Percentiles rank a stretch among this genome's conserved stretches.
Conservation (phyloP, 2,797 vertebrate genomes). For the Hydrocynus forskahlii region DNA sequence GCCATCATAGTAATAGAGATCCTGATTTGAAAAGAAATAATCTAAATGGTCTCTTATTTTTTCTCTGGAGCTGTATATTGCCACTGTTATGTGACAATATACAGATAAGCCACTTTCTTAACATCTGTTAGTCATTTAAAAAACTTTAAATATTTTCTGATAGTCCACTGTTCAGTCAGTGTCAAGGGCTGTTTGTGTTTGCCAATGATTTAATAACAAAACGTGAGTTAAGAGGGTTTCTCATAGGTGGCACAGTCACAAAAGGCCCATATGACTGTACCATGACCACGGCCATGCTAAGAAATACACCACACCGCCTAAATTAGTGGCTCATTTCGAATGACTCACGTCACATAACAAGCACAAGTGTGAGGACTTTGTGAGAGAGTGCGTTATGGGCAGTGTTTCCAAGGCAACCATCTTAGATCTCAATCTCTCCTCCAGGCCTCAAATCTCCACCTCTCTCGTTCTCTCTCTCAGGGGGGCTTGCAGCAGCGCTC, state of each 20-base stretch:
- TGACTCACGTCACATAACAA: constrained; percentile 26
- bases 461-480: constrained; percentile 37
- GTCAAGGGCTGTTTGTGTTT: neutral
- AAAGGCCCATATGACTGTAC: neutral
- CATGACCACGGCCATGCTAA: neutral
- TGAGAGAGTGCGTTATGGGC: constrained; percentile 34
- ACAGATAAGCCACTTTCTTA: too few relatives aligned
- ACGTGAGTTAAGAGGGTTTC: too few relatives aligned
- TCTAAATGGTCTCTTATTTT: too few relatives aligned
- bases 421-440: constrained; percentile 53
- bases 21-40: too few relatives aligned
- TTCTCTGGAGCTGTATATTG: too few relatives aligned
- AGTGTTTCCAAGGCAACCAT: constrained; percentile 56
- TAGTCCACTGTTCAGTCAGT: too few relatives aligned
- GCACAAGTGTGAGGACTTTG: constrained; percentile 30
- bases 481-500: constrained; percentile 49
- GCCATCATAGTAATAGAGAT: too few relatives aligned
- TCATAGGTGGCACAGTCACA: neutral
- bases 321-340: constrained; percentile 15
- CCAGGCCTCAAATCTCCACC: constrained; percentile 48
- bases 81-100: too few relatives aligned
- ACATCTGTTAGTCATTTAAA: too few relatives aligned
- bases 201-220: too few relatives aligned
- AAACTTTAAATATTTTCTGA: too few relatives aligned
- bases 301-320: neutral